Percentiles rank a stretch among this genome's conserved stretches.
These are phyloP conservation scores for Cichlasoma orientale DNA, from an alignment of 2,797 vertebrate species.

Conservation along the genomic window DNA sequence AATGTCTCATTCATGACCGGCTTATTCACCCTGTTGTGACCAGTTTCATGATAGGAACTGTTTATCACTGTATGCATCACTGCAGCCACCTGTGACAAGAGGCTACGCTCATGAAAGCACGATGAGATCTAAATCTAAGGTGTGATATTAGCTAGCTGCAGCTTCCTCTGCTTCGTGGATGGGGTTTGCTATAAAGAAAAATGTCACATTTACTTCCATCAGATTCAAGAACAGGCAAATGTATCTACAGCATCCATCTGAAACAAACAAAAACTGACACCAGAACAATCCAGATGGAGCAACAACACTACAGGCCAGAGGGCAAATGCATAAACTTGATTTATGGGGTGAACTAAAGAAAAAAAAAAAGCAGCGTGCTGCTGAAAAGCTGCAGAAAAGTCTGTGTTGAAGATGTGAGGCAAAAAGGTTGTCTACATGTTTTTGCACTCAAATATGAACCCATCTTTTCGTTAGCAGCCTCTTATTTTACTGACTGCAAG, in stretches of 20 bases:
- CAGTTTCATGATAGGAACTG: background rate
- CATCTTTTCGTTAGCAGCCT: too few species aligned
- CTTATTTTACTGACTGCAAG: too few species aligned
- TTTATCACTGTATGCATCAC: too few species aligned
- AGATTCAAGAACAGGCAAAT: background rate
- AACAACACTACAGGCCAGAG: background rate
- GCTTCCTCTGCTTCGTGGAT: background rate
- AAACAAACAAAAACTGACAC: background rate
- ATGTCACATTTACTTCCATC: fast-evolving
- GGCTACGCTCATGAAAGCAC: background rate
- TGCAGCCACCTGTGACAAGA: background rate
- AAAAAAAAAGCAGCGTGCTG: background rate
- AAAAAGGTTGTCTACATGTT: background rate
- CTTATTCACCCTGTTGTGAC: background rate
- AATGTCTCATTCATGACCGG: background rate
- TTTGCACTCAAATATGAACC: too few species aligned
- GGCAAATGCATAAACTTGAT: background rate
- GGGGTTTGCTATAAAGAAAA: background rate
- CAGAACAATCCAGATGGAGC: background rate
- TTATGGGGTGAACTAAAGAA: background rate
- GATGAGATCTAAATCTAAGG: background rate
- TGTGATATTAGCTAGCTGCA: too few species aligned
- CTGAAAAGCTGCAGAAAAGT: background rate
- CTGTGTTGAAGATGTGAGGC: background rate
- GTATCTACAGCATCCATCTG: fast-evolving